These are phyloP conservation scores for Petrocephalus zakoni DNA, from an alignment of 2,113 vertebrate species.

Conservation along the genomic window DNA sequence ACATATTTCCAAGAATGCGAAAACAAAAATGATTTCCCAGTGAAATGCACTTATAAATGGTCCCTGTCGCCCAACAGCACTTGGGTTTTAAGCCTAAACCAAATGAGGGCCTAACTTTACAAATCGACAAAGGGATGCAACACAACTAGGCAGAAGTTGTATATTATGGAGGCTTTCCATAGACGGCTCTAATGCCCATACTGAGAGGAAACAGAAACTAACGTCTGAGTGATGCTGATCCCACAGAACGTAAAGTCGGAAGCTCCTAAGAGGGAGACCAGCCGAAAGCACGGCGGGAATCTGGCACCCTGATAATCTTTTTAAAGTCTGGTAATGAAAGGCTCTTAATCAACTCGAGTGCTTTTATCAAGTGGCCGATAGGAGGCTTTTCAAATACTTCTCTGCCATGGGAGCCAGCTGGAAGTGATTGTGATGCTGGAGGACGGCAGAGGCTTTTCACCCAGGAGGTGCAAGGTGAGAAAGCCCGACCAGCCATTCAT, in stretches of 20 bases:
- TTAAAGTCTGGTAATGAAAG: conserved; percentile 45
- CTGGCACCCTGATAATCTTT: conserved; percentile 45
- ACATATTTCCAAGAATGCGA: not conserved
- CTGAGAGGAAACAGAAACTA: conserved; percentile 7
- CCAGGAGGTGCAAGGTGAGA: not conserved
- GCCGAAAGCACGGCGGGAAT: conserved; percentile 32
- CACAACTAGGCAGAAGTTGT: not conserved
- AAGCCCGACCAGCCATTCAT: not conserved
- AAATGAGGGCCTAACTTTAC: not conserved
- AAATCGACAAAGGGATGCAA: not conserved
- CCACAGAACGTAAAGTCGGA: conserved; percentile 5
- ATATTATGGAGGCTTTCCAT: not conserved
- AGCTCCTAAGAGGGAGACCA: not conserved
- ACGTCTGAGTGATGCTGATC: not conserved
- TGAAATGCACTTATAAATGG: not conserved
- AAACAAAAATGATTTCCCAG: not conserved
- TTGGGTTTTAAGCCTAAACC: not conserved
- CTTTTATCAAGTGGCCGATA: conserved; percentile 46
- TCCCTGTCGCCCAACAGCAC: not conserved
- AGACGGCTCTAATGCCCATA: conserved; percentile 7
- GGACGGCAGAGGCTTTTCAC: conserved; percentile 6
- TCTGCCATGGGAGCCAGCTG: conserved; percentile 52
- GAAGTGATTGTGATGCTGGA: conserved; percentile 45
- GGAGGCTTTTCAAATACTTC: conserved; percentile 42
- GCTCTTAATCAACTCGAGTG: conserved; percentile 44